Conservation (phyloP, 2,797 vertebrate species). For the Gobionotothen gibberifrons region DNA sequence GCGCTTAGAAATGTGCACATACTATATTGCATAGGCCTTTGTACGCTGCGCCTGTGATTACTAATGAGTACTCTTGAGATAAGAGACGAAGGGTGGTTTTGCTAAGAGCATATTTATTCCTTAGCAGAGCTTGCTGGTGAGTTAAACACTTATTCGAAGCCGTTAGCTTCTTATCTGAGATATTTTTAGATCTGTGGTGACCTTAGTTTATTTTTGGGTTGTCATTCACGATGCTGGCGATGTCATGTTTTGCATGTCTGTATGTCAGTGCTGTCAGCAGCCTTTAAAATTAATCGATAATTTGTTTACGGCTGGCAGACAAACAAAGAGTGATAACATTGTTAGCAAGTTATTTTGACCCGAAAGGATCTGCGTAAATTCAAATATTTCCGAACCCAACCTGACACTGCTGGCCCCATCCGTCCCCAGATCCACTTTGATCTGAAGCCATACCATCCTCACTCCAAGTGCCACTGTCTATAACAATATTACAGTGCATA, state of each 20-base stretch:
- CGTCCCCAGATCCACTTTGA: slow-evolving; percentile 46
- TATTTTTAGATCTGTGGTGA: slow-evolving; percentile 36
- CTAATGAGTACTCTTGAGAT: not conserved
- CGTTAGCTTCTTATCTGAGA: slow-evolving; percentile 6
- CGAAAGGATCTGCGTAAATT: slow-evolving; percentile 5
- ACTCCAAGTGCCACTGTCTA: slow-evolving; percentile 54
- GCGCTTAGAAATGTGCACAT: not conserved
- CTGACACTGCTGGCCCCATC: slow-evolving; percentile 77
- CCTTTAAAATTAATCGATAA: slow-evolving; percentile 22
- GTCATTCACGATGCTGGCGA: not conserved
- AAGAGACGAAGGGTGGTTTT: slow-evolving; percentile 23
- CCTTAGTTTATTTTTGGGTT: slow-evolving; percentile 21
- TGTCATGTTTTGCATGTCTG: slow-evolving; percentile 30
- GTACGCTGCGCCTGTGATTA: not conserved
- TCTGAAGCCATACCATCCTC: slow-evolving; percentile 67
- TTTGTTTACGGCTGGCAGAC: slow-evolving; percentile 14
- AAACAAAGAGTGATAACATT: slow-evolving; percentile 7
- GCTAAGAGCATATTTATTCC: not conserved
- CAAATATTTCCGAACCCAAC: slow-evolving; percentile 2
- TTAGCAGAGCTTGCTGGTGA: not conserved
- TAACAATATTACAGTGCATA: slow-evolving; percentile 19
- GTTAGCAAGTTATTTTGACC: slow-evolving; percentile 19
- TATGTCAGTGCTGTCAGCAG: slow-evolving; percentile 30
- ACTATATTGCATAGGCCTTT: slow-evolving; percentile 11
- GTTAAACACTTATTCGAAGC: not conserved